A percentile compares a stretch with the other conserved stretches of the same genome.
Evolutionary conservation across 2,888 invertebrate genomes (phyloP).

Genomic region (Oxystoma pomonae): DNA sequence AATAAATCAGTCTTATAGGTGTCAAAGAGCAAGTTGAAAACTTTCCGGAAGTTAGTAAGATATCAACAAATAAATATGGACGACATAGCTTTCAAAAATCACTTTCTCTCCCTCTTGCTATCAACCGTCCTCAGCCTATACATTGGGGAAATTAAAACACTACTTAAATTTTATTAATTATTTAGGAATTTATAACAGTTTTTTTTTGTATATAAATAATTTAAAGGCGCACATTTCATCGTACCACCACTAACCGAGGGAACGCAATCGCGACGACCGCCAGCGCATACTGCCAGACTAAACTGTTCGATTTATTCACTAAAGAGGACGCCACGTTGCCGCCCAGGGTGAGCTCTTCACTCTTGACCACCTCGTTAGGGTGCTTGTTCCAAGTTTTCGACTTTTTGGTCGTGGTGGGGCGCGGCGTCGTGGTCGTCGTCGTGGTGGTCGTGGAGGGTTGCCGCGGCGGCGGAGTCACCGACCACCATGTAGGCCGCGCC

Average conservation of each 20-base stretch:
- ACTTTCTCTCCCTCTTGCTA: too few relatives aligned
- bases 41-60: too few relatives aligned
- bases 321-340: slow-evolving; percentile 35
- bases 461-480: slow-evolving; percentile 45
- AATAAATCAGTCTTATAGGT: too few relatives aligned
- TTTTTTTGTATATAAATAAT: not conserved
- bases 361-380: slow-evolving; percentile 90
- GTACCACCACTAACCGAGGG: slow-evolving; percentile 38
- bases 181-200: not conserved
- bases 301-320: slow-evolving; percentile 3
- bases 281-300: slow-evolving; percentile 29
- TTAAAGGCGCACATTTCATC: slow-evolving; percentile 2
- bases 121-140: too few relatives aligned
- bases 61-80: too few relatives aligned
- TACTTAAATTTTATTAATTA: not conserved
- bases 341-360: slow-evolving; percentile 83
- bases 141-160: not conserved
- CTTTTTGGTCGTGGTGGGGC: slow-evolving; percentile 66
- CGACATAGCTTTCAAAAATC: too few relatives aligned
- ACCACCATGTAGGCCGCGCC: slow-evolving; percentile 42
- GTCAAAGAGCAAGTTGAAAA: too few relatives aligned
- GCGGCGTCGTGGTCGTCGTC: slow-evolving; percentile 43
- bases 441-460: slow-evolving; percentile 43
- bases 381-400: slow-evolving; percentile 68
- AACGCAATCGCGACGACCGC: slow-evolving; percentile 35